Evolutionary conservation across 2,113 vertebrate genomes (phyloP), one percentile per base, ranked within the genome.

Genomic region (Morone saxatilis): DNA sequence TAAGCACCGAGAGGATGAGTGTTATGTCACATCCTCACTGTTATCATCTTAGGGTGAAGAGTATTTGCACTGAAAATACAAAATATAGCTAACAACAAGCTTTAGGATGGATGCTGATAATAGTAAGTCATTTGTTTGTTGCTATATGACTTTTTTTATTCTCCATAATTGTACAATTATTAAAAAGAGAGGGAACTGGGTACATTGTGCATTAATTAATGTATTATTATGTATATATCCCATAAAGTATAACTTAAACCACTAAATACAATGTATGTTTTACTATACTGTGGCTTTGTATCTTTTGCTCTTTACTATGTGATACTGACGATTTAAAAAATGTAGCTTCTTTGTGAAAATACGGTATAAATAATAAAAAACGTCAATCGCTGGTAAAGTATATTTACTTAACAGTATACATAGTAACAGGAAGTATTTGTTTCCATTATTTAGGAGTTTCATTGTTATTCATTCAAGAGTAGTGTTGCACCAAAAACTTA

Each of bases 61-160:
- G 50, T 60, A 11, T 45, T 60, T 25, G 50, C 43, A n/a, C 38
- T 71, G n/a, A 75, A 60, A 59, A 51, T 38, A 63, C n/a, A 67
- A 4, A 45, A 5, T 19, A 43, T 7, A 20, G 13, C 14, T 45
- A 8, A 62, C 57, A 16, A 50, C 19, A 75, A 0, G 2, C 63
- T 66, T 51, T 17, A 43, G 50, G 72, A 86, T 90, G 90, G 76
- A 87, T 17, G 60, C 83, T 62, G 78, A 48, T 14, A 75, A 78
- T 17, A 81, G 92, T 94, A 90, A 92, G 91, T 92, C 31, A 14
- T 43, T 10, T 73, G 17, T 77, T 61, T 69, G 3, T 47, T 25
- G 25, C 25, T 25, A 25, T 25, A 25, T 25, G 1, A 25, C 25
- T 25, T 25, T 59, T 71, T 53, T n/a, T 67, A 12, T n/a, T 7